phyloP scores from a whole-genome alignment of 2,113 vertebrate species.

The Pygoscelis antarcticus region DNA sequence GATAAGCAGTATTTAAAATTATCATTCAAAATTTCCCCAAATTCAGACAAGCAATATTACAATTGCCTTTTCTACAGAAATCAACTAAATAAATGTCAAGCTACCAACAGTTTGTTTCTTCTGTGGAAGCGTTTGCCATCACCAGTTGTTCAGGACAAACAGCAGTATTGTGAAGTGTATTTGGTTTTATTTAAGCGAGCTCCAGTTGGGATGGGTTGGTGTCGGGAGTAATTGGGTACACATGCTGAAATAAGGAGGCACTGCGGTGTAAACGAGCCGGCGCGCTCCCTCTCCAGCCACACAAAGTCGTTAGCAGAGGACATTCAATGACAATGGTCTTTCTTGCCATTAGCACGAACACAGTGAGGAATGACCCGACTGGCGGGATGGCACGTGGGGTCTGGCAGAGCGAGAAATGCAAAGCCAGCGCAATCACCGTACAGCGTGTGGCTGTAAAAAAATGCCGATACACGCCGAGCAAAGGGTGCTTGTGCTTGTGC shows the following conservation, averaged over 20 bases:
- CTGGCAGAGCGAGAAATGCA: neutral
- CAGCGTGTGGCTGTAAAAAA: neutral
- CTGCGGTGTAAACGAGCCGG: neutral
- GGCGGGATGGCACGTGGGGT: neutral
- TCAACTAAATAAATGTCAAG: neutral
- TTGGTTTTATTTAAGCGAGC: neutral
- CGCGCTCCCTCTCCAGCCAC: neutral
- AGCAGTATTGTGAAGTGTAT: neutral
- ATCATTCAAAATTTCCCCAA: accelerated
- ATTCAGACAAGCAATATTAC: no score
- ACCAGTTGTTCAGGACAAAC: neutral
- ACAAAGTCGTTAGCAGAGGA: neutral
- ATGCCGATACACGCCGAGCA: accelerated
- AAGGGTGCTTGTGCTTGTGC: neutral
- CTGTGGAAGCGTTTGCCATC: neutral
- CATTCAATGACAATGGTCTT: neutral
- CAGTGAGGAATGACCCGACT: neutral
- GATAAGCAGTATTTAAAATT: no score
- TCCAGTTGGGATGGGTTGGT: neutral
- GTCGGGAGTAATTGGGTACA: neutral
- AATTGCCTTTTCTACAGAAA: neutral
- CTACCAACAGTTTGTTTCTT: neutral
- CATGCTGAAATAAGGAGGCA: neutral
- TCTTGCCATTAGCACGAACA: neutral
- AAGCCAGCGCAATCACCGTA: accelerated